Evolutionary conservation across 1,140 invertebrate genomes (phyloP), one percentile per base, ranked within the genome.

Genomic region (Drosophila melanica): DNA sequence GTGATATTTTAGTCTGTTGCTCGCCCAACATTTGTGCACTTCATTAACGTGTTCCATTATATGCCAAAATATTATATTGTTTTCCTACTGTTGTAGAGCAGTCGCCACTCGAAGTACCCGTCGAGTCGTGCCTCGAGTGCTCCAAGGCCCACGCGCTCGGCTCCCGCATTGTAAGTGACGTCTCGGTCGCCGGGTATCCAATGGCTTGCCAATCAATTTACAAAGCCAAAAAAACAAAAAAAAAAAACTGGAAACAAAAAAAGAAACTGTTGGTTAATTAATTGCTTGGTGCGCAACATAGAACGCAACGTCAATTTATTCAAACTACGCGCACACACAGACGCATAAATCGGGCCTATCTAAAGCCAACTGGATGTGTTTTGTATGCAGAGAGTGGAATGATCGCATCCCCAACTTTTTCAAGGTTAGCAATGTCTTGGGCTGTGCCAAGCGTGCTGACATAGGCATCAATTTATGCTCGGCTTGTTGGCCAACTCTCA

Each of bases 301-400:
- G 75, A 79, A 81, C 67, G 81, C 82, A 71, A 55, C 67, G 75
- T 67, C 65, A 87, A 73, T 81, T 73, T 81, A 81, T 82, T 72
- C 51, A 78, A 81, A 76, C 75, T 82, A 75, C 35, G 66, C 64
- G 75, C 74, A 41, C 33, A 27, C 5, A 66, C 27, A 64, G 12
- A 12, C 54, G 33, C 71, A 57, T 66, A 69, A 62, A 54, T 48
- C 55, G 66, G 39, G 50, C 39, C 23, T 62, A 47, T 64, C 8
- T 39, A 9, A 12, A 35, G 45, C 42, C 14, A 65, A 37, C 69
- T 48, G 53, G 35, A 53, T 65, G 55, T 58, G 59, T 73, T 90
- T 84, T 62, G 82, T 84, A 90, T 90, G 84, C 89, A 90, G 55
- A 85, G 89, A 89, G 89, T 89, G 89, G 84, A 90, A 90, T 90